Evolutionary conservation across 2,113 vertebrate species (phyloP).

Genomic region (Noctilio leporinus): DNA sequence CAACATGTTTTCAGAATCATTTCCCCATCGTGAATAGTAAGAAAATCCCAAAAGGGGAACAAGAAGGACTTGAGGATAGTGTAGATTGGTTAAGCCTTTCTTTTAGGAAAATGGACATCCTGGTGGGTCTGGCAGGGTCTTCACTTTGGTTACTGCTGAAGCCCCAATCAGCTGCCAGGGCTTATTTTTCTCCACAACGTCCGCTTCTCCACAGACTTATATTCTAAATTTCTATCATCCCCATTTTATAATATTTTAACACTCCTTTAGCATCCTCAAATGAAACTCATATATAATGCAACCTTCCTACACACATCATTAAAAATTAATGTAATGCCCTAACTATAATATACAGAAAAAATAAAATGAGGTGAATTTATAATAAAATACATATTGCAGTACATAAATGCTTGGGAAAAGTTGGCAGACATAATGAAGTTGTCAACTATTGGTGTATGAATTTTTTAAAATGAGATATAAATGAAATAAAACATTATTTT

Average conservation of each 20-base stretch:
- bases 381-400: not conserved
- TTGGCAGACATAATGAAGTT: not conserved
- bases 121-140: not conserved
- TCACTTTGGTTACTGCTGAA: not conserved
- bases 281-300: not conserved
- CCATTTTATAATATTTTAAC: not conserved
- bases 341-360: not conserved
- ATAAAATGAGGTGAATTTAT: not conserved
- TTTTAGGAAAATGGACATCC: not conserved
- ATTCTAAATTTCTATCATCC: not conserved
- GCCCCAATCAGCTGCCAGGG: not conserved
- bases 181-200: not conserved
- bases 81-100: not conserved
- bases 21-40: not conserved
- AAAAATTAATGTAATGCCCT: not conserved
- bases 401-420: not conserved
- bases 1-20: conserved; percentile 6
- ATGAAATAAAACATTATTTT: not conserved
- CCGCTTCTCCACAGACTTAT: not conserved
- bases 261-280: not conserved
- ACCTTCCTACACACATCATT: not conserved
- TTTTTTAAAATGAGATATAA: not conserved
- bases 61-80: not conserved
- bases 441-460: not conserved
- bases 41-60: conserved; percentile 20